Base-by-base conservation (phyloP, 2,113 vertebrate species). In the Spea bombifrons region DNA sequence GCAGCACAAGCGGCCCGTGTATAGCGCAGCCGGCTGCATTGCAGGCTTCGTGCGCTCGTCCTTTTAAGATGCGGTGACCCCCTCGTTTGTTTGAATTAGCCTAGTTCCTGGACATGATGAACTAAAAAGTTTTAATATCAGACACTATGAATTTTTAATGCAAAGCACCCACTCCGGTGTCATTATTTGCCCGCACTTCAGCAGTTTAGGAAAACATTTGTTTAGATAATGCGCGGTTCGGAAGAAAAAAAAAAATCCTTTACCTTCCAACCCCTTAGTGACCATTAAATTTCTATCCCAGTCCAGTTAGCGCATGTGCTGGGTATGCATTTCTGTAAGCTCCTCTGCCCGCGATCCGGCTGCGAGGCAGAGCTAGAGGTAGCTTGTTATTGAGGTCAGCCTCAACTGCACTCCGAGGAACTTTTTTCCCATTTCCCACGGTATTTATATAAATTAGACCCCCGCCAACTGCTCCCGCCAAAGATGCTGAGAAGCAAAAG, bases 91-190 rank as follows among this genome's bases (percentile, higher is more conserved):
- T 85, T 84, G 83, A 83, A 82, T 89, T 89, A 80, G 83, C 84
- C 78, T 76, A 81, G 76, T 85, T 84, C 84, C 85, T 84, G 85
- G 85, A 87, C 82, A 76, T 83, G 86, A 88, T 82, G 82, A 84
- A 85, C 82, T 85, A 81, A 83, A 88, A 88, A 88, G 88, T 88
- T 88, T 86, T 88, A 87, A 88, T 89, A 88, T 88, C 86, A 76
- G 9, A 78, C 63, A 0, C 13, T 81, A 89, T 89, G 86, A 89
- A 89, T 88, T 82, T 89, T 89, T 89, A 86, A 89, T 89, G 86
- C 83, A 81, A 81, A 84, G 86, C 86, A 84, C 86, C 86, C 83
- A 82, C 88, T 86, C 86, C 82, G 15, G 49, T 83, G 84, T 88
- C 86, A 78, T 87, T 85, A 87, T 85, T 84, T 84, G 86, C 86